Base-by-base conservation (phyloP, 1,140 invertebrate species). In the Druon quercuslanigerum region DNA sequence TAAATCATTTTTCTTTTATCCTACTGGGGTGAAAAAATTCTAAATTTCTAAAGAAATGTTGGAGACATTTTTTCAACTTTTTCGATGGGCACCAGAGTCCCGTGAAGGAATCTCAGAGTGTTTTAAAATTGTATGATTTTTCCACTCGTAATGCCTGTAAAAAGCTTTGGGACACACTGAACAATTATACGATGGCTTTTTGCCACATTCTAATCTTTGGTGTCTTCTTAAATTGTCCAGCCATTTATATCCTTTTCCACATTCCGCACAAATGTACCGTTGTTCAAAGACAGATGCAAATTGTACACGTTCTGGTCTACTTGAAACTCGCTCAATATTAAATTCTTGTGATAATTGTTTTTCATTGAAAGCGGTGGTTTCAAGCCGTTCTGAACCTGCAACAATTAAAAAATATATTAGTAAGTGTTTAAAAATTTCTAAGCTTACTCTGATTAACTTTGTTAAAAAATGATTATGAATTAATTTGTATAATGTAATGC, bases 171-270 rank as follows among this genome's bases (percentile, higher is more conserved):
- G 76, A 33, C 83, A 86, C 12, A 72, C 50, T 19, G 17, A 25
- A 70, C 84, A 86, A 1, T 51, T 40, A 13, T 75, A 85, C 66
- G 78, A 84, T 0, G 80, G 83, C 13, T 50, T 7, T 57, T 86
- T 84, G 8, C 84, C 83, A 51, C 90, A 91, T 19, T 89, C 86
- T 4, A 89, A 77, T 50, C 85, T 85, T 56, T 89, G 87, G 80
- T 91, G 89, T 40, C 89, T 82, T 7, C 87, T 82, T 9, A 91
- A 50, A 70, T 90, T 92, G 50, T 92, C 91, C 20, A 88, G 85
- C 50, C 90, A 88, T 46, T 87, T 90, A 82, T 93, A 93, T 3
- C 84, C 88, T 50, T 90, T 90, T 19, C 90, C 92, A 71, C 92
- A 93, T n/a, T 88, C 86, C 2, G 82, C 83, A 73, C 92, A 93